phyloP scores from a whole-genome alignment of 2,888 invertebrate genomes.

The Octonoba sinensis region DNA sequence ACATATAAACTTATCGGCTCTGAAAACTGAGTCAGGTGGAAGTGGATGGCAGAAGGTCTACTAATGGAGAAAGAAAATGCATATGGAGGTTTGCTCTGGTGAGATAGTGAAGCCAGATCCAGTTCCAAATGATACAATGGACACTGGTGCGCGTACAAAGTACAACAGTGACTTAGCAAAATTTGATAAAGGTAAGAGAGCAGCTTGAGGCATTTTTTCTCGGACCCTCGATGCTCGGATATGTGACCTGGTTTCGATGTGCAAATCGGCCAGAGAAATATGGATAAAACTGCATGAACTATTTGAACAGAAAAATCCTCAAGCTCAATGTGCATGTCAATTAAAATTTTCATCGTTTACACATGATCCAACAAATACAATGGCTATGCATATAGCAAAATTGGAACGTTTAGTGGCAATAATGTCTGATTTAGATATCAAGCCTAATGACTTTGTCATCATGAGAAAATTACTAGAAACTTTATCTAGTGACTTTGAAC shows the following conservation, averaged over 20 bases:
- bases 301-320: slow-evolving; percentile 17
- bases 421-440: slow-evolving; percentile 16
- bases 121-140: background rate
- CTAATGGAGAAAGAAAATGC: background rate
- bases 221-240: slow-evolving; percentile 10
- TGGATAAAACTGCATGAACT: slow-evolving; percentile 9
- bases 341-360: slow-evolving; percentile 17
- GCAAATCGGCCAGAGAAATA: too few relatives aligned
- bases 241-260: slow-evolving; percentile 11
- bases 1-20: too few relatives aligned
- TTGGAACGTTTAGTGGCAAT: slow-evolving; percentile 1
- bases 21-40: background rate
- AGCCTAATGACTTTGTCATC: slow-evolving; percentile 21
- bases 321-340: slow-evolving; percentile 19
- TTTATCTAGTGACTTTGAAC: slow-evolving; percentile 18
- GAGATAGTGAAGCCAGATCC: background rate
- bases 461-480: slow-evolving; percentile 18
- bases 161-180: background rate
- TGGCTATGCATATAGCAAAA: slow-evolving; percentile 15
- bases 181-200: background rate
- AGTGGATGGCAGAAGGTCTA: background rate
- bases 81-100: background rate
- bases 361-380: slow-evolving; percentile 9
- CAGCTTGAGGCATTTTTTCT: too few relatives aligned
- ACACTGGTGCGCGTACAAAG: too few relatives aligned